Conservation (phyloP, 1,140 invertebrate species). For the Eufriesea mexicana region DNA sequence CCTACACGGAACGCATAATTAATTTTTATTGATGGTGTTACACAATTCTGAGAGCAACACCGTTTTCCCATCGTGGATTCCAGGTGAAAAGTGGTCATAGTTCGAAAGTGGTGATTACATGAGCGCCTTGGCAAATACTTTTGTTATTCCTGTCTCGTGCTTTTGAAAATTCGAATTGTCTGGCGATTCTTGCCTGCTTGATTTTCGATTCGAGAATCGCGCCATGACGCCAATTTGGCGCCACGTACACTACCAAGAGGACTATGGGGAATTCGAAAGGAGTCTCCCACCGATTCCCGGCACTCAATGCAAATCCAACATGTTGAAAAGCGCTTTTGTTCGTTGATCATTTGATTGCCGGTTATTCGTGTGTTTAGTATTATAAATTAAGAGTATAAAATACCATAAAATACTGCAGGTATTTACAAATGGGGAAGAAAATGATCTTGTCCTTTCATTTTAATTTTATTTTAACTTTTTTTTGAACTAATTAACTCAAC, state of each 20-base stretch:
- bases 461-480: neutral
- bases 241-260: neutral
- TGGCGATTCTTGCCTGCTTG: neutral
- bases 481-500: neutral
- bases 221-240: conserved; percentile 33
- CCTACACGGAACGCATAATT: conserved; percentile 10
- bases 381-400: neutral
- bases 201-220: conserved; percentile 29
- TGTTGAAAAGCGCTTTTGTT: neutral
- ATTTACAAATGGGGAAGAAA: no score
- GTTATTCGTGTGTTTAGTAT: neutral
- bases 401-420: neutral
- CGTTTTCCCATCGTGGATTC: conserved; percentile 23
- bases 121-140: neutral
- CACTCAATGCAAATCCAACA: conserved; percentile 10
- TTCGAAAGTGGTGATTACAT: conserved; percentile 40
- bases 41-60: conserved; percentile 18
- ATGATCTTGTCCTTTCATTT: neutral
- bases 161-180: conserved; percentile 43
- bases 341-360: neutral
- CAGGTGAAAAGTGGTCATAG: conserved; percentile 23
- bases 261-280: conserved; percentile 41
- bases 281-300: neutral
- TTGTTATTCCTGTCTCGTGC: conserved; percentile 35
- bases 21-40: conserved; percentile 37